Conservation (phyloP, 2,113 vertebrate species). For the Neodon shergylaensis region DNA sequence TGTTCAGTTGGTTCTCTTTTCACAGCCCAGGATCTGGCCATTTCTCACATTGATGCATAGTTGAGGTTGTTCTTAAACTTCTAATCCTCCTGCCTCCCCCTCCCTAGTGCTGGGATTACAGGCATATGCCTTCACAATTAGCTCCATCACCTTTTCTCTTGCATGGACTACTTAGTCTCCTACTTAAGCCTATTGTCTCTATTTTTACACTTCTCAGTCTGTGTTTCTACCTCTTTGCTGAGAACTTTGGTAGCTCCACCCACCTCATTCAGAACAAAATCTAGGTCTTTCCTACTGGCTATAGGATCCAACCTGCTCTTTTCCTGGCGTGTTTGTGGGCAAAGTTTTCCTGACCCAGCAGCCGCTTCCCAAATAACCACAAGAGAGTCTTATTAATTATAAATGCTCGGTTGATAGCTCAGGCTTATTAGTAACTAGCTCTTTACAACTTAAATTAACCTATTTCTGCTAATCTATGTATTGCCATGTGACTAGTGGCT, state of each 20-base stretch:
- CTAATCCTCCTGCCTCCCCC: neutral
- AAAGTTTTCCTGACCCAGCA: too few species aligned
- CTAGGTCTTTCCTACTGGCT: neutral
- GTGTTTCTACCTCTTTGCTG: neutral
- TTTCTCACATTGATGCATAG: neutral
- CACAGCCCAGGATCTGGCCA: too few species aligned
- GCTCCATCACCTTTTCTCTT: neutral
- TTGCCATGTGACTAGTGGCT: too few species aligned
- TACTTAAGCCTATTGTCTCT: too few species aligned
- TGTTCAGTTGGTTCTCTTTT: neutral
- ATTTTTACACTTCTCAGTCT: neutral
- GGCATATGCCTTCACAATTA: too few species aligned
- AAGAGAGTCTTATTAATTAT: too few species aligned
- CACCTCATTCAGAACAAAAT: neutral
- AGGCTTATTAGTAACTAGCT: too few species aligned
- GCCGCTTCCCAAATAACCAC: too few species aligned
- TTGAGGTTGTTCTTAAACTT: neutral
- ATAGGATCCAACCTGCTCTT: neutral
- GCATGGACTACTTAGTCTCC: too few species aligned
- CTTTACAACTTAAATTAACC: too few species aligned
- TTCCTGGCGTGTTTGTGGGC: neutral
- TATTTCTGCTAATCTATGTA: too few species aligned
- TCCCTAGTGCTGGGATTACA: neutral
- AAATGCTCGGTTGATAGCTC: too few species aligned
- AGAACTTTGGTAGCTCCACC: neutral